Percentiles rank a stretch among this genome's conserved stretches.
Conservation (phyloP, 2,797 vertebrate genomes). For the Pteropus rufus region DNA sequence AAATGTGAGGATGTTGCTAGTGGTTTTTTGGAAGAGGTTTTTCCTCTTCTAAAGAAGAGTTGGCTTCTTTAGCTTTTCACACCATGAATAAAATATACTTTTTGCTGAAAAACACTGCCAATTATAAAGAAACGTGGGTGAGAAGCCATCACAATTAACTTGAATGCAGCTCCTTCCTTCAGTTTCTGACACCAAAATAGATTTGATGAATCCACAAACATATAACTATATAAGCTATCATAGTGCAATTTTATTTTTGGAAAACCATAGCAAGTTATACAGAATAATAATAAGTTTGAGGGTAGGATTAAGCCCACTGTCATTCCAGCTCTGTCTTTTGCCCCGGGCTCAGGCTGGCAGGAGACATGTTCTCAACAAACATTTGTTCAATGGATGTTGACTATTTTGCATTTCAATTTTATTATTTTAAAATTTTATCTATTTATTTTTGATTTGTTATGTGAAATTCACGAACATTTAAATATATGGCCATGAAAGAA, state of each 20-base stretch:
- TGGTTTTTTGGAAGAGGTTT: background rate
- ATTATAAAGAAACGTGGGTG: background rate
- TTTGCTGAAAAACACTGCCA: background rate
- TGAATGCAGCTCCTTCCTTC: background rate
- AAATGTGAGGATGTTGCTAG: background rate
- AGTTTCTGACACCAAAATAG: background rate
- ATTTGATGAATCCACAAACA: background rate
- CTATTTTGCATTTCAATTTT: background rate
- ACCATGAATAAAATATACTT: background rate
- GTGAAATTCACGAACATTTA: background rate
- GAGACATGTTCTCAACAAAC: background rate
- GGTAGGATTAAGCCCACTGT: background rate
- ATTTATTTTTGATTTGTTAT: background rate
- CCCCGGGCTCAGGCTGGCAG: background rate
- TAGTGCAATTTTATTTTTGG: background rate
- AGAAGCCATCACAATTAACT: background rate
- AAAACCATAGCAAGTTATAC: background rate
- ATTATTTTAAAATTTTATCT: background rate
- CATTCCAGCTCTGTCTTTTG: background rate
- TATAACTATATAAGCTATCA: background rate
- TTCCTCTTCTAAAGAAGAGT: background rate
- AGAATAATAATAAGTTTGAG: fast-evolving
- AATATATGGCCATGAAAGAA: background rate
- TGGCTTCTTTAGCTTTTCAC: background rate
- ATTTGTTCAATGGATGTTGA: background rate